Evolutionary conservation across 2,888 invertebrate species (phyloP).

Genomic region (Phyto melanocephala): DNA sequence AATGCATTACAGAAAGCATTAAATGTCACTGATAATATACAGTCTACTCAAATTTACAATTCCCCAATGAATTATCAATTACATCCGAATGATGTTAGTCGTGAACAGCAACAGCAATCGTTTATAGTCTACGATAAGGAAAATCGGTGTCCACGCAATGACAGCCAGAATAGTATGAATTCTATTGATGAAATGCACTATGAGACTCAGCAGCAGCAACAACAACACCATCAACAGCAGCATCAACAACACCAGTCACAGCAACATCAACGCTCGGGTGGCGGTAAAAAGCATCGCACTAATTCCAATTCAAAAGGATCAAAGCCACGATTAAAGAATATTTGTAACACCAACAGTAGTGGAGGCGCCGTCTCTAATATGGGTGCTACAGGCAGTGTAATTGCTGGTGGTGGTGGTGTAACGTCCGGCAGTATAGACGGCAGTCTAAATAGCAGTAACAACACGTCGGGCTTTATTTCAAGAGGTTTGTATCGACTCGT

Average conservation of each 20-base stretch:
- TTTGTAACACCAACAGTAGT: constrained; percentile 74
- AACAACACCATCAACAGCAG: too few relatives aligned
- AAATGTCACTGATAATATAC: constrained; percentile 60
- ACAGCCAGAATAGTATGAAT: constrained; percentile 73
- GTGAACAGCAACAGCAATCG: constrained; percentile 60
- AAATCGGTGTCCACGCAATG: constrained; percentile 72
- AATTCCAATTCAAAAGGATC: constrained; percentile 77
- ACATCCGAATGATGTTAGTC: constrained; percentile 66
- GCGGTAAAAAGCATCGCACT: constrained; percentile 77
- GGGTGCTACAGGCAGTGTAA: constrained; percentile 70
- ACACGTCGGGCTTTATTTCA: constrained; percentile 81
- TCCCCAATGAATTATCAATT: constrained; percentile 75
- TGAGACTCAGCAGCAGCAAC: constrained; percentile 70
- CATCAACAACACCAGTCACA: constrained; percentile 66
- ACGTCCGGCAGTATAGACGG: constrained; percentile 71
- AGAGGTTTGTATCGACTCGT: constrained; percentile 78
- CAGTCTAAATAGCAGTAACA: constrained; percentile 73
- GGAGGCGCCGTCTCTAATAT: constrained; percentile 78
- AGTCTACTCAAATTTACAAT: constrained; percentile 58
- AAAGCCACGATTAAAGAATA: constrained; percentile 79
- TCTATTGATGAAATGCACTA: constrained; percentile 71
- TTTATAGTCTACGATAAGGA: constrained; percentile 74
- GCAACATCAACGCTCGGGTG: constrained; percentile 74
- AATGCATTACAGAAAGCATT: constrained; percentile 66
- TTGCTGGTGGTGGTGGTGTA: constrained; percentile 78